Base-by-base conservation (phyloP, 2,888 invertebrate genomes). In the Oxystoma pomonae region DNA sequence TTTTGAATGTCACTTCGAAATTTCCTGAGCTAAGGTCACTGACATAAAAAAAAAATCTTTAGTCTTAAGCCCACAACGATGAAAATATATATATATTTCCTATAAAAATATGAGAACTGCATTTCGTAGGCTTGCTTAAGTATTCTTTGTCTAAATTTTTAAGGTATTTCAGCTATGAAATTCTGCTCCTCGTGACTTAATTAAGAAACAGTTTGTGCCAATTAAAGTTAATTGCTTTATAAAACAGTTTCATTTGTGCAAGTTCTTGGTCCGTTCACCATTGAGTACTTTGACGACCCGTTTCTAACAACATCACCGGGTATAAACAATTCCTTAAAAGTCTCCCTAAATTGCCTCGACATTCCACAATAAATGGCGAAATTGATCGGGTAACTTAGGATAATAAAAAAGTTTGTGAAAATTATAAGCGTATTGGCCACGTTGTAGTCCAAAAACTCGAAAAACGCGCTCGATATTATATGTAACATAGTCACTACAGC, bases 291-390 rank as follows among this genome's bases (percentile, higher is more conserved):
- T 58, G 91, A 90, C 0, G 91, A 90, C 1, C 85, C 87, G 69
- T 88, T 88, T 70, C 86, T 85, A 1, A 86, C 85, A 0, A 85
- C 85, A 3, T 80, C 77, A 5, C 82, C 81, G 56, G 87, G 79
- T 55, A 92, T 86, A 75, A 96, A 96, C 5, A 88, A 77, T 73
- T 90, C 91, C 74, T 92, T 93, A 78, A 97, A 97, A 0, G 96
- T 96, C 78, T 96, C 94, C 59, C 97, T 84, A 79, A 97, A 97
- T 78, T 94, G 94, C 35, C 94, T 83, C 35, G 94, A 94, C 97
- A 97, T 98, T 19, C 95, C 95, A 78, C 96, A 96, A 76, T 97
- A 97, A 69, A 96, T 95, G 65, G 94, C 96, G 75, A 97, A 96
- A 79, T 96, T 96, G 63, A 96, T 90, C 12, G 95, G 95, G 80